phyloP scores from a whole-genome alignment of 2,888 invertebrate species.

The Selenia dentaria region DNA sequence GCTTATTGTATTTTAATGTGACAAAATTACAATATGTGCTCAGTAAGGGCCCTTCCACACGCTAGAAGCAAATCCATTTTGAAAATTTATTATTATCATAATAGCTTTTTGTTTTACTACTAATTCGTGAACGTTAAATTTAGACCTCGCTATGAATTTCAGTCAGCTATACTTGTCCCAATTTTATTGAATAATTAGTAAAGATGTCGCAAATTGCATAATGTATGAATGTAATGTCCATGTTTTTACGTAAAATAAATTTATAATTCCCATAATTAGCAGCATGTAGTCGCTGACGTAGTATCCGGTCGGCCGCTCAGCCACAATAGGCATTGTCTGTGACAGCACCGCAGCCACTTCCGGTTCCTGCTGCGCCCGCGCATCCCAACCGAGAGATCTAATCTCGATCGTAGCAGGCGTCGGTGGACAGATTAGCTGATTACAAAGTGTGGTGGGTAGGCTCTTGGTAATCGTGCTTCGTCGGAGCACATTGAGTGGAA shows the following conservation, averaged over 20 bases:
- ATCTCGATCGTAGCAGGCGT: slow-evolving; percentile 32
- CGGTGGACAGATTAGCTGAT: slow-evolving; percentile 24
- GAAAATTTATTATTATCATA: no score
- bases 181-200: no score
- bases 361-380: slow-evolving; percentile 59
- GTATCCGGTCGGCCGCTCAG: slow-evolving; percentile 59
- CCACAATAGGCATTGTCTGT: slow-evolving; percentile 77
- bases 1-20: slow-evolving; percentile 75
- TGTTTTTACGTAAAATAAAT: no score
- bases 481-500: slow-evolving; percentile 11
- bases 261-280: no score
- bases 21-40: slow-evolving; percentile 39
- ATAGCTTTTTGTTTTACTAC: no score
- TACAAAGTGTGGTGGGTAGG: slow-evolving; percentile 1
- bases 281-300: slow-evolving; percentile 41
- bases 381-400: slow-evolving; percentile 37
- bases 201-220: no score
- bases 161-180: no score
- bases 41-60: slow-evolving; percentile 31
- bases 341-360: slow-evolving; percentile 58
- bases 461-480: slow-evolving; percentile 10
- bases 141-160: no score
- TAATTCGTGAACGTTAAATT: no score
- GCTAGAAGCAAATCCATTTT: no score
- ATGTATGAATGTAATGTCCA: no score